Evolutionary conservation across 2,113 vertebrate species (phyloP).

Genomic region (Aepyceros melampus): DNA sequence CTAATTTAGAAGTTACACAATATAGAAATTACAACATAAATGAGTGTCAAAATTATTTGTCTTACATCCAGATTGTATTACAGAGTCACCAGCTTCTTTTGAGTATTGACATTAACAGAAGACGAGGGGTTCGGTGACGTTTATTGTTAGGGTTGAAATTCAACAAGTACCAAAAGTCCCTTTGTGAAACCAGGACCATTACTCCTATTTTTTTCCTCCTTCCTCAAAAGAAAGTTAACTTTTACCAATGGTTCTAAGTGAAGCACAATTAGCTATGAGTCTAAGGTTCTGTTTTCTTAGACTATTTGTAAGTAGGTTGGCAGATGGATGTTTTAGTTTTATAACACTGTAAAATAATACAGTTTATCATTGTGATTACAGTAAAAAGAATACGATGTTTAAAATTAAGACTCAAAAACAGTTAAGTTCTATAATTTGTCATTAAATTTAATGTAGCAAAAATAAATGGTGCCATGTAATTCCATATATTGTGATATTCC

Average conservation of each 20-base stretch:
- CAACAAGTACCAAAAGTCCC: not conserved
- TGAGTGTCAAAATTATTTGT: not conserved
- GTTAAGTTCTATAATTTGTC: not conserved
- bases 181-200: not conserved
- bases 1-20: not conserved
- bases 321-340: not conserved
- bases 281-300: not conserved
- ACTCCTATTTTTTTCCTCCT: not conserved
- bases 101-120: not conserved
- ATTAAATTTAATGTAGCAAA: not conserved
- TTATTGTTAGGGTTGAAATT: not conserved
- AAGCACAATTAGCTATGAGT: not conserved
- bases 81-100: not conserved
- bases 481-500: not conserved
- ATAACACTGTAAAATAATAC: not conserved
- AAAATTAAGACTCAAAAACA: not conserved
- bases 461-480: not conserved
- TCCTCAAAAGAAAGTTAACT: not conserved
- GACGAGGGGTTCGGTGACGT: accelerated
- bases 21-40: not conserved
- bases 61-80: not conserved
- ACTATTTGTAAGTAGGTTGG: not conserved
- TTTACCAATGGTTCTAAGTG: not conserved
- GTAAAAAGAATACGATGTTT: not conserved
- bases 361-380: not conserved